Conservation (phyloP, 1,140 invertebrate genomes). For the Drosophila simulans region DNA sequence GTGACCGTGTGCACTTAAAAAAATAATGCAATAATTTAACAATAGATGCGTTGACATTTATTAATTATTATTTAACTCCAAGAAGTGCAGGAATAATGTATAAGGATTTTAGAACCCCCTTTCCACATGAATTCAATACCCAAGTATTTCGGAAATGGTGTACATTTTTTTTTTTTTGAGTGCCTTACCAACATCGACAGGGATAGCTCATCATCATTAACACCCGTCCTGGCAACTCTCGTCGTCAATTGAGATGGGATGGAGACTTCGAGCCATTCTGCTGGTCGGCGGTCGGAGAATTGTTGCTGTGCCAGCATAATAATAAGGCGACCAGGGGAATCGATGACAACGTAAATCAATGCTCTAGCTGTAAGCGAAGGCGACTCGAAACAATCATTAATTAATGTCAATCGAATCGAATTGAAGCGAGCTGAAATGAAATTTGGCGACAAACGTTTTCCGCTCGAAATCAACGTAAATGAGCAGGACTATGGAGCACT, state of each 20-base stretch:
- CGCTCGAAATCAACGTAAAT: slow-evolving; percentile 78
- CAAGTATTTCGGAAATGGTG: too few relatives aligned
- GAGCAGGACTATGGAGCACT: slow-evolving; percentile 39
- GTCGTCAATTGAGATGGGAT: slow-evolving; percentile 39
- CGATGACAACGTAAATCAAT: slow-evolving; percentile 76
- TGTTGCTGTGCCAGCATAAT: slow-evolving; percentile 79
- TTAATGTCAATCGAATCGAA: slow-evolving; percentile 81
- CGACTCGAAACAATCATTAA: slow-evolving; percentile 79
- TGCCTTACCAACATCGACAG: slow-evolving; percentile 33
- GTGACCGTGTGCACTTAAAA: not conserved
- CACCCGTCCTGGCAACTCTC: slow-evolving; percentile 64
- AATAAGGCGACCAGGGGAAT: slow-evolving; percentile 68
- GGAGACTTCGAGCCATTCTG: slow-evolving; percentile 15
- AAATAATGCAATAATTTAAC: not conserved
- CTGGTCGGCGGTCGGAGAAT: slow-evolving; percentile 44
- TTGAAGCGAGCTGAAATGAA: slow-evolving; percentile 72
- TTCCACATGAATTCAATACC: too few relatives aligned
- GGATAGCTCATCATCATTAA: slow-evolving; percentile 76
- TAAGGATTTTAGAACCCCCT: too few relatives aligned
- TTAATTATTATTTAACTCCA: too few relatives aligned
- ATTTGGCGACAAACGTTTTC: slow-evolving; percentile 82
- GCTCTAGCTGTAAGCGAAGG: slow-evolving; percentile 54
- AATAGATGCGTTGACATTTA: too few relatives aligned
- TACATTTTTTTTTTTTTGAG: not conserved
- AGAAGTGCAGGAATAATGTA: too few relatives aligned